These are phyloP conservation scores for Drosophila lini DNA, from an alignment of 1,140 invertebrate species.

Conservation along the genomic window DNA sequence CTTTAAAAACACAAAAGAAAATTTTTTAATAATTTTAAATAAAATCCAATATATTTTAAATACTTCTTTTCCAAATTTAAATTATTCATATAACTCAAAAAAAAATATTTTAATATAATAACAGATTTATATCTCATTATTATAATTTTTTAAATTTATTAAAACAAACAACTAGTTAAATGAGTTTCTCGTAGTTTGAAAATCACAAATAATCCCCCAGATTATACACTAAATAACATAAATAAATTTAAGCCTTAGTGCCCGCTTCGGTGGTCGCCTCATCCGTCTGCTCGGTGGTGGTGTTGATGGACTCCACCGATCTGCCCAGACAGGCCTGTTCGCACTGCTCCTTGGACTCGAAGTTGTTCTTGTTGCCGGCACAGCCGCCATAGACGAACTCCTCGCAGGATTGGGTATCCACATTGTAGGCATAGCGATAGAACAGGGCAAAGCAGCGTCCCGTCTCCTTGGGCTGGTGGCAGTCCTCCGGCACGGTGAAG, in stretches of 20 bases:
- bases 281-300: constrained; percentile 21
- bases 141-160: neutral
- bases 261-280: constrained; percentile 35
- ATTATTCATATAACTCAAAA: too few relatives aligned
- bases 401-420: constrained; percentile 88
- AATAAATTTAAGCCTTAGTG: constrained; percentile 11
- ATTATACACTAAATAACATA: constrained; percentile 17
- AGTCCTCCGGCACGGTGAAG: constrained; percentile 82
- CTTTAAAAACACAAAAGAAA: too few relatives aligned
- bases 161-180: too few relatives aligned
- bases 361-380: constrained; percentile 95
- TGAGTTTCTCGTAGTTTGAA: too few relatives aligned
- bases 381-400: constrained; percentile 95
- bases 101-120: too few relatives aligned
- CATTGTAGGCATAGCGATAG: constrained; percentile 93
- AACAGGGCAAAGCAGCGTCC: constrained; percentile 94
- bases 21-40: too few relatives aligned
- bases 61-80: too few relatives aligned
- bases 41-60: too few relatives aligned
- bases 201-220: constrained; percentile 28
- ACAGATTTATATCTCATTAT: too few relatives aligned
- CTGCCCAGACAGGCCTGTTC: constrained; percentile 87
- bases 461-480: constrained; percentile 89
- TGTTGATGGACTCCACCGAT: constrained; percentile 9
- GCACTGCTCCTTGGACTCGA: constrained; percentile 90